Evolutionary conservation across 2,888 invertebrate genomes (phyloP).

Genomic region (Drosophila ezoana): DNA sequence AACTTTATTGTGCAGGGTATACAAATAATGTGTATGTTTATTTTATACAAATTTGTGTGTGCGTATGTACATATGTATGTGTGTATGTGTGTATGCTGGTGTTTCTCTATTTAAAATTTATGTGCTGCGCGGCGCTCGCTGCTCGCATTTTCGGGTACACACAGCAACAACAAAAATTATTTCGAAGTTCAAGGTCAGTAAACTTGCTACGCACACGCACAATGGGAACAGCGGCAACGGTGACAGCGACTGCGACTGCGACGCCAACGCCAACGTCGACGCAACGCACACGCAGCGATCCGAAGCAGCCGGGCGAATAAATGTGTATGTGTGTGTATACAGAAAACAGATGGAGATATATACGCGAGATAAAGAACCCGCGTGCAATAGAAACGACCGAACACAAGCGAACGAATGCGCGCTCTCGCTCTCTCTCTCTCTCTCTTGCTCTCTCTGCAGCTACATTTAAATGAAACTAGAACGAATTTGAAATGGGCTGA

Average conservation of each 20-base stretch:
- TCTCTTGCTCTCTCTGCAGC: conserved; percentile 8
- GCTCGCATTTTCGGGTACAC: conserved; percentile 63
- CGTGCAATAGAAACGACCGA: conserved; percentile 24
- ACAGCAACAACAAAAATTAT: conserved; percentile 57
- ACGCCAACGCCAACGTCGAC: conserved; percentile 10
- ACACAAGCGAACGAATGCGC: background rate
- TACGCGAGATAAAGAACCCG: conserved; percentile 38
- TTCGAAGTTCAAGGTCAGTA: conserved; percentile 85
- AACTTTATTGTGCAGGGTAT: conserved; percentile 10
- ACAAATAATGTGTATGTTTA: conserved; percentile 12
- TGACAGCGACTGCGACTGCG: conserved; percentile 18
- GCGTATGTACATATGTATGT: background rate
- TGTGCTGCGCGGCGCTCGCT: conserved; percentile 37
- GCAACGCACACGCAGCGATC: conserved; percentile 47
- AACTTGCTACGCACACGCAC: conserved; percentile 82
- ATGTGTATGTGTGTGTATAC: background rate
- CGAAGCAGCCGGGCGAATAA: conserved; percentile 33
- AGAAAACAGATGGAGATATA: conserved; percentile 34
- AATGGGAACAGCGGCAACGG: conserved; percentile 40
- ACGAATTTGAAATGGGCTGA: conserved; percentile 59
- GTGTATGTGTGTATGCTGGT: conserved; percentile 5
- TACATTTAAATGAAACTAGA: conserved; percentile 68
- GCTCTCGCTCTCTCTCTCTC: conserved; percentile 5
- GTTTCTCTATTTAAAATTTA: conserved; percentile 62
- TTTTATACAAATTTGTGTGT: conserved; percentile 1